Base-by-base conservation (phyloP, 2,113 vertebrate species). In the Phasianus colchicus region DNA sequence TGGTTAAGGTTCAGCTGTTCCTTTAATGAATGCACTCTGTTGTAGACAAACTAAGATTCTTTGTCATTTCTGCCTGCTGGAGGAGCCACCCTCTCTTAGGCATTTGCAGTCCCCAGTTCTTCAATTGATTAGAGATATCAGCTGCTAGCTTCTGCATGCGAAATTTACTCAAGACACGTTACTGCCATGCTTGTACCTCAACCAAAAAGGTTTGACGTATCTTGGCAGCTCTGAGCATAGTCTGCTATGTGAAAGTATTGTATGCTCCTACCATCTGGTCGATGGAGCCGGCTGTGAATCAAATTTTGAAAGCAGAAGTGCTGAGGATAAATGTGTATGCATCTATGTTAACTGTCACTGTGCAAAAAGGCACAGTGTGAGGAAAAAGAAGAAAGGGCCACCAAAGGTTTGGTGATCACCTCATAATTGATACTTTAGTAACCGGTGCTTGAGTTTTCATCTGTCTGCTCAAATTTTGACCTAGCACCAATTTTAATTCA, bases 291-390 rank as follows among this genome's bases (percentile, higher is more conserved):
- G 40, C 90, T 89, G 36, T 75, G 83, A 93, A 90, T 96, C 70
- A 82, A 47, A 30, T 58, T 88, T 57, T 75, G 76, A 92, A 93
- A 90, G 57, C 83, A 94, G 83, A 78, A 92, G 47, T 92, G 64
- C 83, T 90, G 90, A 75, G 89, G 79, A 81, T 72, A 81, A 83
- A 75, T 69, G 36, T 71, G n/a, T 36, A 32, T 90, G 72, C 79
- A 52, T 88, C 69, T 83, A 22, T 81, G 71, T 75, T 74, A 74
- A 57, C 20, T 52, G 18, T 78, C 76, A 16, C 32, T 81, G 29
- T 89, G 73, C n/a, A 74, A 91, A 93, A 74, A 47, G 29, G 17
- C 67, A 19, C n/a, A 55, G 29, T 58, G 18, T 32, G 17, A 83
- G 32, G 63, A 42, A 77, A 84, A 89, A 76, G 50, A 74, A 74